Conservation (phyloP, 2,113 vertebrate genomes). For the Benitochromis conjunctus region DNA sequence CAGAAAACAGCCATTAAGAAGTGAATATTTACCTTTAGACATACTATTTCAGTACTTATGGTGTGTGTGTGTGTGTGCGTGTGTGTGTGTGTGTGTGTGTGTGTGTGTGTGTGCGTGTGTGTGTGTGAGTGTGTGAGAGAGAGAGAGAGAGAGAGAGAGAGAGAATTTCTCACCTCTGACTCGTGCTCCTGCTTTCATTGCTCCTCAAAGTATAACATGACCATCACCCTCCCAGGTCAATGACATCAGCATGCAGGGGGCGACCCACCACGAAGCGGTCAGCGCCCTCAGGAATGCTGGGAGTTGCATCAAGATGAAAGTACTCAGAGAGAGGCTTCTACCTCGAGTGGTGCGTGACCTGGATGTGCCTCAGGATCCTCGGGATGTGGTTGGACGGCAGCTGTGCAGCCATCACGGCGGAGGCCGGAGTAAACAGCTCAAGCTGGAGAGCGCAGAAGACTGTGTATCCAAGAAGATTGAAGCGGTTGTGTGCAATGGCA, state of each 20-base stretch:
- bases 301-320: constrained; percentile 71
- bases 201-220: neutral
- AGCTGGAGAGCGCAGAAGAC: neutral
- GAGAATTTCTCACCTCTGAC: neutral
- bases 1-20: neutral
- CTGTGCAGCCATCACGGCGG: neutral
- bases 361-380: neutral
- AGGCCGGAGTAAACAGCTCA: neutral
- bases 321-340: constrained; percentile 56
- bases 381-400: neutral
- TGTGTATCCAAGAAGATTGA: constrained; percentile 43
- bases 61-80: neutral
- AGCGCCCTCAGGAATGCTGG: constrained; percentile 70
- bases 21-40: neutral
- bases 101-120: neutral
- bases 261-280: constrained; percentile 71
- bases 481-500: constrained; percentile 64
- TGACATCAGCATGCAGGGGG: constrained; percentile 63
- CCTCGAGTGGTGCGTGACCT: neutral
- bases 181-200: neutral
- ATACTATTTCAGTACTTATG: neutral
- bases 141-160: neutral
- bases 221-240: constrained; percentile 65
- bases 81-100: neutral
- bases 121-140: neutral